A percentile compares a stretch with the other conserved stretches of the same genome.
Evolutionary conservation across 2,113 vertebrate species (phyloP).

Genomic region (Cyanistes caeruleus): DNA sequence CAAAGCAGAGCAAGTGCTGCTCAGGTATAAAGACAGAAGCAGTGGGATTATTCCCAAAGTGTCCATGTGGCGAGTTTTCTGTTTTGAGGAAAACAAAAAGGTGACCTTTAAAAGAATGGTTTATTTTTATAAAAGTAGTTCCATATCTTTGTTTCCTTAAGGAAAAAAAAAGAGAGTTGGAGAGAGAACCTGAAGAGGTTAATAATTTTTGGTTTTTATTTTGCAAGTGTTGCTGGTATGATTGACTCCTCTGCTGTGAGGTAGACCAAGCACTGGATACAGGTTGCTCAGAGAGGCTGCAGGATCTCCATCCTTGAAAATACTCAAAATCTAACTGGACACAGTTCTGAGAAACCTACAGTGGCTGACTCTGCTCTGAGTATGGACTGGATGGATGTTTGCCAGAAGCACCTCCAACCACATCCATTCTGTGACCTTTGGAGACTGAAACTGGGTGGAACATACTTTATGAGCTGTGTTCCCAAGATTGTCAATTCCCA

Average conservation of each 20-base stretch:
- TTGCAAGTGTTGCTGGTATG: neutral
- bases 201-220: neutral
- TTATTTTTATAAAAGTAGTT: neutral
- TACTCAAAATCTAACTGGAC: neutral
- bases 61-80: neutral
- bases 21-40: neutral
- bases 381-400: neutral
- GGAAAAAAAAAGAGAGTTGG: neutral
- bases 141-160: neutral
- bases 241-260: neutral
- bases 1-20: neutral
- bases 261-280: neutral
- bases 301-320: neutral
- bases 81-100: neutral
- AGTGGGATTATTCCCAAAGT: neutral
- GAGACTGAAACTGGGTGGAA: neutral
- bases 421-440: neutral
- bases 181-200: neutral
- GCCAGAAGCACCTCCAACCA: neutral
- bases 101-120: neutral
- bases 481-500: fast-evolving
- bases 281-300: neutral
- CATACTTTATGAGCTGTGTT: neutral
- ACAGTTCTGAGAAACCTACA: neutral
- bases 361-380: neutral